Evolutionary conservation across 2,888 invertebrate species (phyloP).

Genomic region (Dasysyrphus albostriatus): DNA sequence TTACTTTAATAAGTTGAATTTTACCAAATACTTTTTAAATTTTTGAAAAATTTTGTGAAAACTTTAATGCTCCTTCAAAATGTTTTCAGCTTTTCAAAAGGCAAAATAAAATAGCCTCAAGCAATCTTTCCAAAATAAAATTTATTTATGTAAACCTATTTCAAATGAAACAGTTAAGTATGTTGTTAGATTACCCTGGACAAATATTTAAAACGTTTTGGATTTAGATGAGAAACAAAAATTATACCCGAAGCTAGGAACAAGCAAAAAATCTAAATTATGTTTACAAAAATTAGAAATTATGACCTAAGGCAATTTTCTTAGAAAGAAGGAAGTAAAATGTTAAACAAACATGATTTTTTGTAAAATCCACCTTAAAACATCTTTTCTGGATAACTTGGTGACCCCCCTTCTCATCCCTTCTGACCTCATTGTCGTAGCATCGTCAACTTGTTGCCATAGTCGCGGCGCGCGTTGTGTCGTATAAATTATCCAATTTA

Average conservation of each 20-base stretch:
- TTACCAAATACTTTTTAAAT: neutral
- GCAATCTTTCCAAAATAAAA: too few relatives aligned
- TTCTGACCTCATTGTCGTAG: neutral
- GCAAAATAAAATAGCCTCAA: too few relatives aligned
- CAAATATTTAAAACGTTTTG: too few relatives aligned
- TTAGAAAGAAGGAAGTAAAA: neutral
- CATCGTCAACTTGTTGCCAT: constrained; percentile 65
- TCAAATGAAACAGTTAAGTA: too few relatives aligned
- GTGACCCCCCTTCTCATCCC: neutral
- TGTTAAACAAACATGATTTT: neutral
- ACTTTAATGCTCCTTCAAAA: too few relatives aligned
- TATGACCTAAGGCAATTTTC: neutral
- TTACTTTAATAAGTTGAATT: constrained; percentile 7
- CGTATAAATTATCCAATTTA: constrained; percentile 63
- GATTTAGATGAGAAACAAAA: too few relatives aligned
- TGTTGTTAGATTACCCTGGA: too few relatives aligned
- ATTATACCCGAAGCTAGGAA: too few relatives aligned
- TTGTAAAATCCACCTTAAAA: constrained; percentile 6
- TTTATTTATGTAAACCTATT: too few relatives aligned
- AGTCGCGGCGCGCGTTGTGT: constrained; percentile 13
- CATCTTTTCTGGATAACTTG: neutral
- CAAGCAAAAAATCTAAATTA: too few relatives aligned
- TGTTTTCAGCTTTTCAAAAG: too few relatives aligned
- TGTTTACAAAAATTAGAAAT: too few relatives aligned
- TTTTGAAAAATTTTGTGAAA: neutral